These are phyloP conservation scores for Diabrotica virgifera DNA, from an alignment of 1,140 invertebrate species.

Conservation along the genomic window DNA sequence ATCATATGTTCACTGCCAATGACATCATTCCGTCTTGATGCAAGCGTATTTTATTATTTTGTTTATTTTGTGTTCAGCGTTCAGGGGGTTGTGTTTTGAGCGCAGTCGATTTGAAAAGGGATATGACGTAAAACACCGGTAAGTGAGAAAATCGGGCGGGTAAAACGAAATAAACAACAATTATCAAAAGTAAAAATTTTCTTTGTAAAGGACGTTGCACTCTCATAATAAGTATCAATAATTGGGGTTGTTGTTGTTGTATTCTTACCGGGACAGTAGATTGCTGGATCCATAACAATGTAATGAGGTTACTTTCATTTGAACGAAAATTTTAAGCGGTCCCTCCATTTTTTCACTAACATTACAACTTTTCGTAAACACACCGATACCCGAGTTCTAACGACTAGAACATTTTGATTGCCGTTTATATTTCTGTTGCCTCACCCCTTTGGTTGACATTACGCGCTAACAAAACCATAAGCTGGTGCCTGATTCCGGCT, in stretches of 20 bases:
- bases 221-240: too few relatives aligned
- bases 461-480: conserved; percentile 14
- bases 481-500: conserved; percentile 2
- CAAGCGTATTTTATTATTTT: background rate
- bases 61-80: background rate
- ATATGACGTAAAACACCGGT: background rate
- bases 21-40: background rate
- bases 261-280: conserved; percentile 15
- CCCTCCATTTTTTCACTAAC: conserved; percentile 16
- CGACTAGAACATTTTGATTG: conserved; percentile 11
- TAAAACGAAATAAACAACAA: background rate
- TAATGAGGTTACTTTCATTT: background rate
- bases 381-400: background rate
- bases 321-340: conserved; percentile 1
- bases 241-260: conserved; percentile 1
- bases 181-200: background rate
- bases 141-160: background rate
- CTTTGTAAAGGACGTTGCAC: too few relatives aligned
- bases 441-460: conserved; percentile 13
- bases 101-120: background rate
- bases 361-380: conserved; percentile 5
- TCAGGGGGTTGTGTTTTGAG: too few relatives aligned
- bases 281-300: conserved; percentile 12
- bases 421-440: conserved; percentile 3
- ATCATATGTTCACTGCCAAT: conserved; percentile 9